Percentiles rank a stretch among this genome's conserved stretches.
Evolutionary conservation across 2,797 vertebrate species (phyloP).

Genomic region (Cephalopachus bancanus): DNA sequence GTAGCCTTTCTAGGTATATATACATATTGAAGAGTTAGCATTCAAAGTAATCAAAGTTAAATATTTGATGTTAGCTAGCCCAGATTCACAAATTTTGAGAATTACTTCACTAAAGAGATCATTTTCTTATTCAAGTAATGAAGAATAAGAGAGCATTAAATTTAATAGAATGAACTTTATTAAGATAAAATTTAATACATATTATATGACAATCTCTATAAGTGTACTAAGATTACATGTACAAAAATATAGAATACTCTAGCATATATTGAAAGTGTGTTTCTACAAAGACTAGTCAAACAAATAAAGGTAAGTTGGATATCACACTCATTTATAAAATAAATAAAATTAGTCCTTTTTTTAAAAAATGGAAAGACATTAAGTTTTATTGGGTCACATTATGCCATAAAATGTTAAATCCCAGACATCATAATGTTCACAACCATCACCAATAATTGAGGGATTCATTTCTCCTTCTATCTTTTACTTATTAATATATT

Average conservation of each 20-base stretch:
- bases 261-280: not conserved
- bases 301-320: not conserved
- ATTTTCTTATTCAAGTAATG: not conserved
- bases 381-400: not conserved
- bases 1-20: not conserved
- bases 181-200: not conserved
- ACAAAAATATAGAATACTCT: not conserved
- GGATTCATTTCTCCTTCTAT: fast-evolving
- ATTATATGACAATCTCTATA: not conserved
- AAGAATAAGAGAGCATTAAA: not conserved
- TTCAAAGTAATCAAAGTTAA: not conserved
- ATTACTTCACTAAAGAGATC: not conserved
- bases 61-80: not conserved
- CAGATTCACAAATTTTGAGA: not conserved
- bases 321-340: not conserved
- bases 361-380: not conserved
- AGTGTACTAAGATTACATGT: not conserved
- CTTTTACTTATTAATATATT: not conserved
- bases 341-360: not conserved
- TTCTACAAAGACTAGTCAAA: not conserved
- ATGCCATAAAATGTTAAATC: not conserved
- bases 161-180: not conserved
- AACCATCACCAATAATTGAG: not conserved
- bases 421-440: not conserved
- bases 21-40: not conserved